These are phyloP conservation scores for Gastrophryne carolinensis DNA, from an alignment of 2,797 vertebrate species.

Conservation along the genomic window DNA sequence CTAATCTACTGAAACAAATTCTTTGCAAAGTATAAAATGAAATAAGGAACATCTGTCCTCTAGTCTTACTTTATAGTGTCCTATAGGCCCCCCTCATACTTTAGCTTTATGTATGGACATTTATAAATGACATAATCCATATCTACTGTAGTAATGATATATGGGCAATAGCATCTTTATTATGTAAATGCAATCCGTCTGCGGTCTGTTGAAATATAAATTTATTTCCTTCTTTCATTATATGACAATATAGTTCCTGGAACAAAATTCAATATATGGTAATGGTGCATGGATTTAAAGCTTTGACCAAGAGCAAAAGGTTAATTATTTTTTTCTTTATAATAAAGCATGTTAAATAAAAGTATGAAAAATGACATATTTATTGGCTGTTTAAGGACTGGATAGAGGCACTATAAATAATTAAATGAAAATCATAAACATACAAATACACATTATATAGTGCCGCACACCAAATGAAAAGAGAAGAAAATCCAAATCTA, in stretches of 20 bases:
- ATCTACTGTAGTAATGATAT: constrained; percentile 50
- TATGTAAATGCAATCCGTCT: constrained; percentile 52
- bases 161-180: constrained; percentile 47
- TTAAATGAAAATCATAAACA: background rate
- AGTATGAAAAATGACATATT: constrained; percentile 37
- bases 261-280: constrained; percentile 52
- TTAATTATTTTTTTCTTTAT: constrained; percentile 51
- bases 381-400: background rate
- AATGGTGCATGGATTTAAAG: constrained; percentile 48
- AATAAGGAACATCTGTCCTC: too few relatives aligned
- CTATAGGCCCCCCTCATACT: too few relatives aligned
- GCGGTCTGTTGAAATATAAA: constrained; percentile 47
- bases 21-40: too few relatives aligned
- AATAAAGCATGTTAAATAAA: constrained; percentile 40
- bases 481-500: background rate
- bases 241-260: constrained; percentile 52
- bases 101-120: constrained; percentile 2
- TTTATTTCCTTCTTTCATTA: constrained; percentile 50
- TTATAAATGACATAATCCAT: constrained; percentile 49
- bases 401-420: background rate
- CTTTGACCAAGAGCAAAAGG: constrained; percentile 48
- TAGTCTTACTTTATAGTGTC: too few relatives aligned
- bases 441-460: too few relatives aligned
- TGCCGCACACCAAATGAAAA: too few relatives aligned
- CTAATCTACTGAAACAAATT: too few relatives aligned